phyloP scores from a whole-genome alignment of 1,140 invertebrate genomes.

The Drosophila subpulchrella region DNA sequence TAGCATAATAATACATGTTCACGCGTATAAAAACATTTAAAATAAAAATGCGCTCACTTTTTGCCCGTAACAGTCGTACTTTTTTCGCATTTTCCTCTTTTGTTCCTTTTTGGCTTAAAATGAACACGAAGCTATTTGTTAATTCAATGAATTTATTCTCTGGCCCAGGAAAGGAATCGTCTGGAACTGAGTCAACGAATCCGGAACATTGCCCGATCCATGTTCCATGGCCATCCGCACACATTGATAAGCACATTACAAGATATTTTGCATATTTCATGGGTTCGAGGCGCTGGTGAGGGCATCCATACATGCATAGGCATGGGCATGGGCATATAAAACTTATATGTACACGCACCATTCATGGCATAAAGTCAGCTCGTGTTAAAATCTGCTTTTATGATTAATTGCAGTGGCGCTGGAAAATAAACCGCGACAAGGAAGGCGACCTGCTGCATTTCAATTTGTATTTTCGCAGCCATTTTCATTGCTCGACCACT shows the following conservation, averaged over 20 bases:
- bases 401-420: constrained; percentile 64
- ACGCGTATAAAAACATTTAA: not conserved
- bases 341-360: not conserved
- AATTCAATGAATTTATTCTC: constrained; percentile 73
- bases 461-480: constrained; percentile 58
- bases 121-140: constrained; percentile 75
- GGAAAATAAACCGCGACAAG: constrained; percentile 55
- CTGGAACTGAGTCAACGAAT: constrained; percentile 21
- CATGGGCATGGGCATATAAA: not conserved
- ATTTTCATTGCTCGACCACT: constrained; percentile 35
- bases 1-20: not conserved
- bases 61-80: not conserved
- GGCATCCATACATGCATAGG: not conserved
- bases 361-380: constrained; percentile 19
- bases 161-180: constrained; percentile 1
- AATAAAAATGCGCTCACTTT: not conserved
- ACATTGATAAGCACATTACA: constrained; percentile 78
- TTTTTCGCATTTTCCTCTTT: constrained; percentile 1
- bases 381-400: constrained; percentile 75
- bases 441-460: constrained; percentile 39
- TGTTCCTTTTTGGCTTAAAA: constrained; percentile 46
- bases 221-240: constrained; percentile 55
- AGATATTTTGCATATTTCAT: constrained; percentile 81
- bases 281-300: constrained; percentile 11
- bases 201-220: constrained; percentile 46